Base-by-base conservation (phyloP, 2,113 vertebrate genomes). In the Silurus glanis region DNA sequence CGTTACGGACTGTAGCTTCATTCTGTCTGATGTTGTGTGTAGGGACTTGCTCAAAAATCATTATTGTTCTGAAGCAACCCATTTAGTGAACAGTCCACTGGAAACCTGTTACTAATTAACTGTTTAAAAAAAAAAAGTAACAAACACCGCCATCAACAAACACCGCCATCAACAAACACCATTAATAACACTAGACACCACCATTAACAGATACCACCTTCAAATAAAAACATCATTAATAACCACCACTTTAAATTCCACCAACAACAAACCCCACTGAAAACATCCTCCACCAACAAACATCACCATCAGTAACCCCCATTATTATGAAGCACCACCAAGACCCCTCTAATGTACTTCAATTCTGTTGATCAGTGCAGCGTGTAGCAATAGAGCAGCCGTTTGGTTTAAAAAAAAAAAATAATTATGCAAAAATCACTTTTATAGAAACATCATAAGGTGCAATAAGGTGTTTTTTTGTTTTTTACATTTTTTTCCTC, bases 11-110 rank as follows among this genome's bases (percentile, higher is more conserved):
- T 61, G n/a, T 76, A 16, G 59, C 47, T 51, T 59, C 62, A 67
- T 59, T 58, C 45, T 55, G 37, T 76, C 69, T 79, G 67, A 28
- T 67, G n/a, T 83, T 58, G n/a, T 62, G 51, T 66, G 53, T 87
- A 25, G 7, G 25, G 28, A 83, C 81, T 82, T 14, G 13, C 37
- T 37, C 37, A 47, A 53, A 2, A 1, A 6, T 0, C 2, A 51
- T 84, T 62, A 75, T 51, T 59, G 69, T n/a, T 75, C 47, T 74
- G 3, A 53, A 75, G 10, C 13, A 51, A 49, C 19, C 69, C 5
- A 1, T 5, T 71, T 9, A 23, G 45, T 23, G 9, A 62, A 75
- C 55, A 12, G 67, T 84, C 28, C 25, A 25, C 21, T 19, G 45
- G 23, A 62, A 75, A 37, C 4, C 21, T 5, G n/a, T 58, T 25